Evolutionary conservation across 1,140 invertebrate genomes (phyloP).

Genomic region (Danaus plexippus): DNA sequence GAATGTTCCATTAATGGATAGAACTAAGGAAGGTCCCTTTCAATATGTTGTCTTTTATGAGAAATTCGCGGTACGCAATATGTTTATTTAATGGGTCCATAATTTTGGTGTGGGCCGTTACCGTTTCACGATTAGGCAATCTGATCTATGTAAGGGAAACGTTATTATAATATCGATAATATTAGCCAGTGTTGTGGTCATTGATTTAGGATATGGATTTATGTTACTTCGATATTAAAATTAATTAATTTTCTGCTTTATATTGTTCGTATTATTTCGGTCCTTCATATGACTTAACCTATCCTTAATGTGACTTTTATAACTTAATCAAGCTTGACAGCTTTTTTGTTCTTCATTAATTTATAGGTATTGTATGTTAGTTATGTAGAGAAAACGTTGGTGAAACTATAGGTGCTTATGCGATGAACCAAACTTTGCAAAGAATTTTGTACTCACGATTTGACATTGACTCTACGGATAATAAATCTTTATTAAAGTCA

Average conservation of each 20-base stretch:
- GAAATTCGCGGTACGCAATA: conserved; percentile 47
- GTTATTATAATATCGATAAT: conserved; percentile 8
- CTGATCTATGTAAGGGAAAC: conserved; percentile 11
- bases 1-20: conserved; percentile 29
- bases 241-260: conserved; percentile 24
- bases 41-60: conserved; percentile 55
- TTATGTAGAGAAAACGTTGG: no score
- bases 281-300: no score
- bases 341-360: no score
- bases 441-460: no score
- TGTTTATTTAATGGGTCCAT: conserved; percentile 49
- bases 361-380: no score
- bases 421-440: no score
- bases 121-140: conserved; percentile 18
- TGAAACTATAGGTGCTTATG: no score
- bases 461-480: background rate
- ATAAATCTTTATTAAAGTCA: conserved; percentile 25
- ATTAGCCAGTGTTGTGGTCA: no score
- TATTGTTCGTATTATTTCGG: conserved; percentile 47
- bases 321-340: no score
- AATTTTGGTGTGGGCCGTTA: conserved; percentile 36
- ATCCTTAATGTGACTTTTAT: no score
- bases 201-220: no score
- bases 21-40: conserved; percentile 32
- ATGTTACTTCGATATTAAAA: no score